These are phyloP conservation scores for Hypotaenidia okinawae DNA, from an alignment of 2,797 vertebrate genomes.

Conservation along the genomic window DNA sequence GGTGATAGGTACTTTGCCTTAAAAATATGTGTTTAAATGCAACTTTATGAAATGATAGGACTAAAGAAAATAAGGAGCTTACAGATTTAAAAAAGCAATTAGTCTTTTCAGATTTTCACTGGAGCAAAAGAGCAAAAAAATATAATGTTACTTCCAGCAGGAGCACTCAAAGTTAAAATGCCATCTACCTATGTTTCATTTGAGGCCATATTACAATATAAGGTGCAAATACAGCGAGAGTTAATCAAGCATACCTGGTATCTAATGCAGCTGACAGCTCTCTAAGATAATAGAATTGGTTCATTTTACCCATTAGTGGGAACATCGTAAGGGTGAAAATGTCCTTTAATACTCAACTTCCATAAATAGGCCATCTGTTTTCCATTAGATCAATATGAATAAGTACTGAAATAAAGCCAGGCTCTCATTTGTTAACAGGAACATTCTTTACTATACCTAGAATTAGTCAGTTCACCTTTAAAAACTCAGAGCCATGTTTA, in stretches of 20 bases:
- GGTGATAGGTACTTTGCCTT: background rate
- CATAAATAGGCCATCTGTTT: conserved; percentile 66
- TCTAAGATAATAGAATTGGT: conserved; percentile 55
- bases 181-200: conserved; percentile 30
- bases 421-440: conserved; percentile 9
- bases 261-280: conserved; percentile 41
- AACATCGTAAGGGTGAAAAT: conserved; percentile 53
- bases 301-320: conserved; percentile 56
- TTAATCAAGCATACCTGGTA: conserved; percentile 55
- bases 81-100: background rate
- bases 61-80: background rate
- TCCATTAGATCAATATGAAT: conserved; percentile 62
- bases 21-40: conserved; percentile 6
- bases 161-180: conserved; percentile 21
- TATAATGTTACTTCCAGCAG: conserved; percentile 18
- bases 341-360: conserved; percentile 61
- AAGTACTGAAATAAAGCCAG: conserved; percentile 40
- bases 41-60: background rate
- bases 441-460: conserved; percentile 2
- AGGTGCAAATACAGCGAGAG: conserved; percentile 32
- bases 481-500: background rate
- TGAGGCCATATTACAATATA: conserved; percentile 3
- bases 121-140: background rate
- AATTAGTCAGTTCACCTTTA: conserved; percentile 1
- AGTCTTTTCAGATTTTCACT: background rate